A percentile compares a stretch with the other conserved stretches of the same genome.
phyloP scores from a whole-genome alignment of 2,888 invertebrate species.

The Macrophya annulata region DNA sequence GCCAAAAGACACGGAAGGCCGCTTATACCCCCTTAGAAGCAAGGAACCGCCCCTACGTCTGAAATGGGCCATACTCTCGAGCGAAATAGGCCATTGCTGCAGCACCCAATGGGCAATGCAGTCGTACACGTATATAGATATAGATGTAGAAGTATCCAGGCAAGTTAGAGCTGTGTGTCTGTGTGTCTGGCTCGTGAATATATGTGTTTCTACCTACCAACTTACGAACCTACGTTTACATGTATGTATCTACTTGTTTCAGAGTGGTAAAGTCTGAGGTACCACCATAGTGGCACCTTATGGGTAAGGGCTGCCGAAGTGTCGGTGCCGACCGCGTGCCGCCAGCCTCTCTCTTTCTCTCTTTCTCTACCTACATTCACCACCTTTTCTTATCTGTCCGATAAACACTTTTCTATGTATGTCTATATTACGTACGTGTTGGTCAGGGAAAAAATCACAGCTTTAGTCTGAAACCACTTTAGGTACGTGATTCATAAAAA shows the following conservation, averaged over 20 bases:
- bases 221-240: not conserved
- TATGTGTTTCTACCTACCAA: not conserved
- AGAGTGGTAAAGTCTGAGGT: slow-evolving; percentile 10
- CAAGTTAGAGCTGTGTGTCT: not conserved
- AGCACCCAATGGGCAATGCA: slow-evolving; percentile 74
- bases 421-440: slow-evolving; percentile 50
- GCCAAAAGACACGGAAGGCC: slow-evolving; percentile 54
- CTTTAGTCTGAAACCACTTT: slow-evolving; percentile 63
- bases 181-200: not conserved
- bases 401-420: slow-evolving; percentile 69
- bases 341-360: slow-evolving; percentile 60
- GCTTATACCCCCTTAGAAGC: slow-evolving; percentile 54
- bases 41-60: slow-evolving; percentile 69
- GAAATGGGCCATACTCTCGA: slow-evolving; percentile 75
- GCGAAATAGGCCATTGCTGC: slow-evolving; percentile 75
- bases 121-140: slow-evolving; percentile 60
- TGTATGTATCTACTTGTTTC: not conserved
- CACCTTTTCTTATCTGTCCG: slow-evolving; percentile 67
- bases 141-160: slow-evolving; percentile 1
- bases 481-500: slow-evolving; percentile 75
- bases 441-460: slow-evolving; percentile 72
- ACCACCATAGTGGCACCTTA: slow-evolving; percentile 21
- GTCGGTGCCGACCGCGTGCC: slow-evolving; percentile 63
- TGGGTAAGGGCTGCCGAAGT: slow-evolving; percentile 52
- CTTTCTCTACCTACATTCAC: slow-evolving; percentile 57